Evolutionary conservation across 2,113 vertebrate genomes (phyloP), one percentile per base, ranked within the genome.

Genomic region (Brachyistius frenatus): DNA sequence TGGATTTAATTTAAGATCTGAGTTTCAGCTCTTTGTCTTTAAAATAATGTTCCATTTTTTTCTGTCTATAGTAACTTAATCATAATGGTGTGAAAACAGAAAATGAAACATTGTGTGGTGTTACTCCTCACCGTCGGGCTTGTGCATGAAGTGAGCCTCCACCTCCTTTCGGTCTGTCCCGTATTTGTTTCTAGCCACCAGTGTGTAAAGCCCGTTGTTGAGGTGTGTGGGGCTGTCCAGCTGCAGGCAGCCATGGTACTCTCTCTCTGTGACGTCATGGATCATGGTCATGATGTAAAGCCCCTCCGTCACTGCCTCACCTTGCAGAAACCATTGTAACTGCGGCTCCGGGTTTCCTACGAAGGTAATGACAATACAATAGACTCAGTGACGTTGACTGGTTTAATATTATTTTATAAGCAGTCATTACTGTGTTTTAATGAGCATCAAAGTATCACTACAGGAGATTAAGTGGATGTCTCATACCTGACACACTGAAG

Each of bases 221-320:
- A 98, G 87, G 78, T 99, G 98, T 3, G 98, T 99, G 71, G 98
- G 98, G 33, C 91, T 99, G 90, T 98, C 97, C 84, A 99, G 89
- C 90, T 99, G 97, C 87, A 99, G 95, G 92, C 98, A 99, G 91
- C 98, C 98, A 0, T 99, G 98, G 88, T 97, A 97, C 89, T 98
- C 97, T 80, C 96, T 96, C 74, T 97, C 96, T 56, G 97, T 96
- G 83, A 93, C 91, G 66, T 97, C 97, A 2, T 99, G 96, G 91
- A 99, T 97, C 91, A 93, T 94, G 79, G 97, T 99, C 81, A 89
- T 94, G 93, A 99, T 98, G 91, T 96, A 99, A 35, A 66, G 53
- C 5, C 94, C 96, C 81, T 99, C 97, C 8, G 86, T 94, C 86
- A 99, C 86, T 7, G 86, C 62, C 52, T 91, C 83, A 33, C 92